Conservation (phyloP, 2,113 vertebrate species). For the Aepyceros melampus region DNA sequence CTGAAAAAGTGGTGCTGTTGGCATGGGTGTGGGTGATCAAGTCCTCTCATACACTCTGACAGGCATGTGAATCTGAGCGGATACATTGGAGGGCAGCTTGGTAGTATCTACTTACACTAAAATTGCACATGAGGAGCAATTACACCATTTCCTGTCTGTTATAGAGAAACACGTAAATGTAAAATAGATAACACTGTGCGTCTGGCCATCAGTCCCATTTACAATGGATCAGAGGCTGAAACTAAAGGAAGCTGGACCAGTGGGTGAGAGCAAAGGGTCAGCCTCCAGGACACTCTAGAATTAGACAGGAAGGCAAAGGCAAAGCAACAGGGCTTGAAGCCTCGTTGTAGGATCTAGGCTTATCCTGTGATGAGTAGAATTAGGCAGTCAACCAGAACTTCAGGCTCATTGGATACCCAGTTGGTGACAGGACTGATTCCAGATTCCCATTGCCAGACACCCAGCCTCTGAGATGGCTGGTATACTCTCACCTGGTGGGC, state of each 20-base stretch:
- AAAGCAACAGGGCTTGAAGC: neutral
- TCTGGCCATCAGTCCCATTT: neutral
- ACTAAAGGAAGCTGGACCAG: neutral
- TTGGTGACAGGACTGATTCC: neutral
- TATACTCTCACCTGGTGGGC: fast-evolving
- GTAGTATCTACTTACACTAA: neutral
- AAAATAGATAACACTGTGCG: neutral
- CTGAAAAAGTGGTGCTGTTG: neutral
- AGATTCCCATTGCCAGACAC: neutral
- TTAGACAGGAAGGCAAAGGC: neutral
- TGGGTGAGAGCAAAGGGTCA: neutral
- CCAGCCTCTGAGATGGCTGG: neutral
- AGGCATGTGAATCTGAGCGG: neutral
- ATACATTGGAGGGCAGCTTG: neutral
- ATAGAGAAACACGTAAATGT: neutral
- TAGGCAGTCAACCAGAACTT: neutral
- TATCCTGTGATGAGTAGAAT: neutral
- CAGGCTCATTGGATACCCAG: neutral
- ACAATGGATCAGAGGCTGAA: neutral
- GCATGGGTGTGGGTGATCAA: neutral
- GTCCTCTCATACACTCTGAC: neutral
- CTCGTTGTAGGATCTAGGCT: fast-evolving
- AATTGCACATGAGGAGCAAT: neutral
- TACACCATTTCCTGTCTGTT: neutral
- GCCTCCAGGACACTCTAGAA: neutral